A percentile compares a stretch with the other conserved stretches of the same genome.
Evolutionary conservation across 2,113 vertebrate species (phyloP).

Genomic region (Morone saxatilis): DNA sequence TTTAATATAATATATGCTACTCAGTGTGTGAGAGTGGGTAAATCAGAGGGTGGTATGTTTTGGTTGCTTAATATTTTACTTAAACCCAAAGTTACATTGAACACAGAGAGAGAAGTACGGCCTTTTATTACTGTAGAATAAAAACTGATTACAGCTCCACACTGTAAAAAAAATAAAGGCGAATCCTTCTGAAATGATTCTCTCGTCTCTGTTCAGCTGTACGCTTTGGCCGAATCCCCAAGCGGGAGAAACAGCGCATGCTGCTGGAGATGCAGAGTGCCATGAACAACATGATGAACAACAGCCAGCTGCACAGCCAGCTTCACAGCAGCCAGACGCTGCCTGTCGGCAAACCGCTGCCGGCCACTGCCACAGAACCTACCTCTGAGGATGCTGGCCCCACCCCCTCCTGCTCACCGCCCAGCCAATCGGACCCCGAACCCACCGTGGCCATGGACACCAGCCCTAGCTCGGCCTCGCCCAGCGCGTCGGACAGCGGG

Average conservation of each 20-base stretch:
- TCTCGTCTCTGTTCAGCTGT: conserved; percentile 85
- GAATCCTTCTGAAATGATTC: neutral
- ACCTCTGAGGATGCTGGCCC: conserved; percentile 76
- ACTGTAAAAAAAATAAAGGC: neutral
- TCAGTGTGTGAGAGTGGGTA: too few species aligned
- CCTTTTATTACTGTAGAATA: neutral
- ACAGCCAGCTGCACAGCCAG: conserved; percentile 78
- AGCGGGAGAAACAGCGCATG: conserved; percentile 97
- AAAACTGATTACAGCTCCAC: neutral
- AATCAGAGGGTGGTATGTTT: too few species aligned
- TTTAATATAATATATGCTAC: too few species aligned
- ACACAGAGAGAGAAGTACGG: too few species aligned
- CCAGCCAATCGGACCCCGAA: conserved; percentile 66
- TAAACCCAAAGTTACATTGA: too few species aligned
- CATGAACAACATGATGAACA: conserved; percentile 98
- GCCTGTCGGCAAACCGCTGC: conserved; percentile 44
- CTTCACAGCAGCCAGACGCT: conserved; percentile 66
- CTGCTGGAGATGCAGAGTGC: conserved; percentile 98
- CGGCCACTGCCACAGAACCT: conserved; percentile 32
- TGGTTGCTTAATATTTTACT: neutral
- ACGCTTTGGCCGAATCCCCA: conserved; percentile 96
- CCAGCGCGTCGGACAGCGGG: conserved; percentile 84
- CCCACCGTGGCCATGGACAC: conserved; percentile 76
- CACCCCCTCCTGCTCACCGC: conserved; percentile 73
- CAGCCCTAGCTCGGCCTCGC: conserved; percentile 74